Evolutionary conservation across 1,140 invertebrate species (phyloP).

Genomic region (Nylanderia fulva): DNA sequence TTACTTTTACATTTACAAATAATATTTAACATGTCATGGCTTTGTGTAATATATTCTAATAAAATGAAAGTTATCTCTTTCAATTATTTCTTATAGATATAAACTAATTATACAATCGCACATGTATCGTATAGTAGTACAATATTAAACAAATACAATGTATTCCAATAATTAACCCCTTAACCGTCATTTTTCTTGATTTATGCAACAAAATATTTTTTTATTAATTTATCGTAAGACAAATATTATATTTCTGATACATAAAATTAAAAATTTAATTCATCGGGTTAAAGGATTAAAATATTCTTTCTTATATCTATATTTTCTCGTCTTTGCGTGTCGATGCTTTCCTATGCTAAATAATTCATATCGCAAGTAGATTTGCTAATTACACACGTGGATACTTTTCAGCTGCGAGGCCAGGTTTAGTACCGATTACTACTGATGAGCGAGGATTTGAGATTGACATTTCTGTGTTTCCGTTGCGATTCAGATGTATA

Average conservation of each 20-base stretch:
- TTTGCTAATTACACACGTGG: constrained; percentile 65
- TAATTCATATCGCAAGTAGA: constrained; percentile 36
- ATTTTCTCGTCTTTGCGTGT: neutral
- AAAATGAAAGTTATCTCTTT: constrained; percentile 25
- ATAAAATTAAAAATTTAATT: constrained; percentile 12
- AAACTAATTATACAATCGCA: constrained; percentile 21
- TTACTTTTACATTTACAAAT: constrained; percentile 27
- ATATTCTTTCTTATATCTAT: constrained; percentile 10
- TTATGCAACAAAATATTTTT: neutral
- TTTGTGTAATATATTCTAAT: constrained; percentile 11
- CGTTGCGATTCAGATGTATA: neutral
- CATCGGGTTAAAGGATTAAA: constrained; percentile 26
- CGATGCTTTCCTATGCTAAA: constrained; percentile 26
- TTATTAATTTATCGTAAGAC: neutral
- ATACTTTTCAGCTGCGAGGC: constrained; percentile 82
- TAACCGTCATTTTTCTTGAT: constrained; percentile 5
- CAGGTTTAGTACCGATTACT: constrained; percentile 67
- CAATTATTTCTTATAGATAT: neutral
- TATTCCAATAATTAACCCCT: constrained; percentile 13
- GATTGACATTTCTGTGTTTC: constrained; percentile 1
- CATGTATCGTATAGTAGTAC: neutral
- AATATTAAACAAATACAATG: neutral
- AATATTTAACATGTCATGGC: neutral
- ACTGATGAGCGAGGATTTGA: constrained; percentile 32
- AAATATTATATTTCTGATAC: neutral